phyloP scores from a whole-genome alignment of 2,888 invertebrate species.

The Disparrhopalites patrizii region DNA sequence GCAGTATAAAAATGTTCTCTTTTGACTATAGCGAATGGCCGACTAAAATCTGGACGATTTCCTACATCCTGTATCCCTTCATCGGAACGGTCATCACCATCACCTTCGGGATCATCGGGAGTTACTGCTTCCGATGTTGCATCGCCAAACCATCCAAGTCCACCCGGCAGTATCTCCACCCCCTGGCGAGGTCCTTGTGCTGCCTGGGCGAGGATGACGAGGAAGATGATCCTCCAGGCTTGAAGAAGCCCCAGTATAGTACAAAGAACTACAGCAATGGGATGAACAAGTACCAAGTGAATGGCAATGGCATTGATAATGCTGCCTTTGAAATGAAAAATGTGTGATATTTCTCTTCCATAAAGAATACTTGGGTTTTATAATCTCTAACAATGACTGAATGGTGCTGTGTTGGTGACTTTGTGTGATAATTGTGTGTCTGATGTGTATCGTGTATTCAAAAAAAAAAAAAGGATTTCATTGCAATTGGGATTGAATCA shows the following conservation, averaged over 20 bases:
- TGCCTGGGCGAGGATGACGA: not conserved
- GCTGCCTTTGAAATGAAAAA: slow-evolving; percentile 27
- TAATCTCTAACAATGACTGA: too few species aligned
- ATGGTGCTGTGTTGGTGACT: too few species aligned
- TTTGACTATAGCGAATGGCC: slow-evolving; percentile 28
- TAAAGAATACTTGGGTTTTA: too few species aligned
- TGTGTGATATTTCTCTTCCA: slow-evolving; percentile 9
- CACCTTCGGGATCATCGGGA: slow-evolving; percentile 22
- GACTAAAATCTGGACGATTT: slow-evolving; percentile 26
- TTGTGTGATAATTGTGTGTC: too few species aligned
- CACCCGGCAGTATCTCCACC: slow-evolving; percentile 24
- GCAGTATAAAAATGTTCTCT: too few species aligned
- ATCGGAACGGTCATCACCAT: slow-evolving; percentile 25
- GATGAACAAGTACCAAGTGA: not conserved
- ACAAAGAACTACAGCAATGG: not conserved
- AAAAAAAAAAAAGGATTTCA: too few species aligned
- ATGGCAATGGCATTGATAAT: slow-evolving; percentile 14
- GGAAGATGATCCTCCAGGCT: not conserved
- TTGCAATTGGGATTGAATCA: too few species aligned
- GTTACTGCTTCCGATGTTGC: slow-evolving; percentile 8
- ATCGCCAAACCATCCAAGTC: slow-evolving; percentile 7
- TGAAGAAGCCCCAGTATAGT: not conserved
- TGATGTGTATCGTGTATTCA: too few species aligned
- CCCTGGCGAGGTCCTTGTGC: slow-evolving; percentile 9
- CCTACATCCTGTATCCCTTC: slow-evolving; percentile 28